Base-by-base conservation (phyloP, 2,113 vertebrate genomes). In the Pomatostomus ruficeps region DNA sequence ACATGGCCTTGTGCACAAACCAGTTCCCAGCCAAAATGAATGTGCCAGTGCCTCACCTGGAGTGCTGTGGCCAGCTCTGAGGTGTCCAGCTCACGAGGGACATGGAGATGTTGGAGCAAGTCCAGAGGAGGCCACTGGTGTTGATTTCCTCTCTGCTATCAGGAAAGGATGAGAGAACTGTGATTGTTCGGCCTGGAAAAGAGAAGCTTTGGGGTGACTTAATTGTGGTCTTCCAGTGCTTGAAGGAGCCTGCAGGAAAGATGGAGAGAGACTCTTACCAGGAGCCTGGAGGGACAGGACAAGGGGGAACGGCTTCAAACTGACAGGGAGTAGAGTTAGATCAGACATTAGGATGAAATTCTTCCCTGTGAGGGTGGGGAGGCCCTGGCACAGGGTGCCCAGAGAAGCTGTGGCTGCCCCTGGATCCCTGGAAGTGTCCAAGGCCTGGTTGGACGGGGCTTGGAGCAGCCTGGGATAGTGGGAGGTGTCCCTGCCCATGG, bases 1-100 rank as follows among this genome's bases (percentile, higher is more conserved):
- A 17, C 28, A 4, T 2, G n/a, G 22, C 21, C 8, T 6, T 2
- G 8, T 14, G 18, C n/a, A 46, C 0, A 3, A 28, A 59, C 9
- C 29, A 26, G 11, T 19, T 73, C 57, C 49, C 7, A 12, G 24
- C 2, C 46, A 48, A 66, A 83, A 78, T 10, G 14, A 20, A 13
- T 16, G 16, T 14, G 14, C 7, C 42, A 51, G 15, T 18, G 57
- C 40, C n/a, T 13, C n/a, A 14, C 6, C 57, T 40, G 45, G 28
- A 62, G 35, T 11, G 35, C 35, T 76, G 45, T 35, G 12, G 49
- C 10, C 45, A 40, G 22, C 35, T 33, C 45, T 49, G 57, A n/a
- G 35, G 11, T 3, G 24, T 28, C 45, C 35, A 40, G 45, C 35
- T 15, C 45, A 40, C 16, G 22, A 40, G 21, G 29, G 45, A 31